Evolutionary conservation across 1,140 invertebrate species (phyloP).

Genomic region (Lanistes nyassanus): DNA sequence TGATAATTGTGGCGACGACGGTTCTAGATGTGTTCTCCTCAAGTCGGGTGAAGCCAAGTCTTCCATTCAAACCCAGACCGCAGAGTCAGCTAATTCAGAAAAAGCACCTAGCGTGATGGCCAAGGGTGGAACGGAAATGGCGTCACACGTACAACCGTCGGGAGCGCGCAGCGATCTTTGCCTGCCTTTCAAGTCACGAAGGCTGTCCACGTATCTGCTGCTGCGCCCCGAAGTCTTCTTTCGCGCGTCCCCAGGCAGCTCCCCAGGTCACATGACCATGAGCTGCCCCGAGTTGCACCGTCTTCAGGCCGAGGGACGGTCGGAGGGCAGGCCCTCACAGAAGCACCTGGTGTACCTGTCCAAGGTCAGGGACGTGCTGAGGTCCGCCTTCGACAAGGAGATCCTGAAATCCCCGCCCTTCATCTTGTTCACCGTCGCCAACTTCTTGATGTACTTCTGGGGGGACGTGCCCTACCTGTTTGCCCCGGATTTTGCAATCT

Average conservation of each 20-base stretch:
- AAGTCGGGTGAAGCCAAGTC: too few relatives aligned
- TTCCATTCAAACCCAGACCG: not conserved
- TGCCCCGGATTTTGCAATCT: slow-evolving; percentile 50
- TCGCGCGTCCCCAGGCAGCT: slow-evolving; percentile 44
- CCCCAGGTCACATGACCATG: slow-evolving; percentile 31
- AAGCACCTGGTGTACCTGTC: slow-evolving; percentile 17
- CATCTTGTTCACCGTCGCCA: slow-evolving; percentile 54
- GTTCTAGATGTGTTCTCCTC: too few relatives aligned
- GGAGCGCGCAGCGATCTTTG: not conserved
- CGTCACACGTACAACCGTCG: too few relatives aligned
- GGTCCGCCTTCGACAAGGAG: slow-evolving; percentile 54
- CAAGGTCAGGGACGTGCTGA: slow-evolving; percentile 37
- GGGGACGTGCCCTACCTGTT: slow-evolving; percentile 63
- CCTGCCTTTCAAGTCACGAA: not conserved
- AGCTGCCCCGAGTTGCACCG: slow-evolving; percentile 53
- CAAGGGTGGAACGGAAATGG: not conserved
- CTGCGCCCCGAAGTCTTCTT: slow-evolving; percentile 60
- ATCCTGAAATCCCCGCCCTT: slow-evolving; percentile 47
- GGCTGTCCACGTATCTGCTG: slow-evolving; percentile 37
- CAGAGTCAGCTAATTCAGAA: not conserved
- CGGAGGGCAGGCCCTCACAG: slow-evolving; percentile 4
- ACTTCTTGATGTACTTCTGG: slow-evolving; percentile 61
- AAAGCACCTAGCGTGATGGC: not conserved
- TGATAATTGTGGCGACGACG: too few relatives aligned
- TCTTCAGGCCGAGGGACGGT: not conserved